Percentiles rank a stretch among this genome's conserved stretches.
These are phyloP conservation scores for Porites evermanni DNA, from an alignment of 92 coral and sea anemone genomes.

Conservation along the genomic window DNA sequence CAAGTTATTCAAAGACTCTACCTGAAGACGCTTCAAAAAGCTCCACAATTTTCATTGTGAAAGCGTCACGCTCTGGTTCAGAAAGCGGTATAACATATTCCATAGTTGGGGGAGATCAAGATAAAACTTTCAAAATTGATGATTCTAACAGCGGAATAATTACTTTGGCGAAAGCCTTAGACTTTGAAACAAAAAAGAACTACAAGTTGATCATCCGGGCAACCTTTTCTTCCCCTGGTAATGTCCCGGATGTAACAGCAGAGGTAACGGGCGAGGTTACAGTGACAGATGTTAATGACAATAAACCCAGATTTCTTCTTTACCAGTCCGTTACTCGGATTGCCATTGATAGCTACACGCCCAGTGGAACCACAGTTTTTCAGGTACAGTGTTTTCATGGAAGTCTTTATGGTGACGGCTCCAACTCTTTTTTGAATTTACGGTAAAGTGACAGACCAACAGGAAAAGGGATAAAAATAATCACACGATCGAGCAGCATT, in stretches of 20 bases:
- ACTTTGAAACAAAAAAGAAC: conserved; percentile 69
- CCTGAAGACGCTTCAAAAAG: conserved; percentile 56
- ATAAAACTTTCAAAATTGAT: conserved; percentile 66
- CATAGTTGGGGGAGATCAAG: conserved; percentile 87
- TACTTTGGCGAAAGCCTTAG: conserved; percentile 55
- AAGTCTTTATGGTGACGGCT: no score
- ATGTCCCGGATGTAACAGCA: conserved; percentile 61
- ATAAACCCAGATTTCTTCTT: conserved; percentile 77
- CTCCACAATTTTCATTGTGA: conserved; percentile 62
- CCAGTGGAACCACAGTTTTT: conserved; percentile 54
- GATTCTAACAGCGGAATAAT: conserved; percentile 66
- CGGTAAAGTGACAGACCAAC: no score
- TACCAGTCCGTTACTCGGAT: conserved; percentile 49
- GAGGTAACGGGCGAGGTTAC: conserved; percentile 70
- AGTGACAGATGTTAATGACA: conserved; percentile 84
- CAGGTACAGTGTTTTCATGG: conserved; percentile 42
- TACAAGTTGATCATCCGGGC: conserved; percentile 83
- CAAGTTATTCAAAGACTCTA: conserved; percentile 59
- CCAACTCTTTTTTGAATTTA: no score
- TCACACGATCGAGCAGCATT: no score
- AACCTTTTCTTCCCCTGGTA: conserved; percentile 36
- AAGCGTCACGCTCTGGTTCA: conserved; percentile 63
- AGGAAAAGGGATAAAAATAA: no score
- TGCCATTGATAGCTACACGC: conserved; percentile 69
- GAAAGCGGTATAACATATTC: conserved; percentile 49